Evolutionary conservation across 2,113 vertebrate species (phyloP).

Genomic region (Oreamnos americanus): DNA sequence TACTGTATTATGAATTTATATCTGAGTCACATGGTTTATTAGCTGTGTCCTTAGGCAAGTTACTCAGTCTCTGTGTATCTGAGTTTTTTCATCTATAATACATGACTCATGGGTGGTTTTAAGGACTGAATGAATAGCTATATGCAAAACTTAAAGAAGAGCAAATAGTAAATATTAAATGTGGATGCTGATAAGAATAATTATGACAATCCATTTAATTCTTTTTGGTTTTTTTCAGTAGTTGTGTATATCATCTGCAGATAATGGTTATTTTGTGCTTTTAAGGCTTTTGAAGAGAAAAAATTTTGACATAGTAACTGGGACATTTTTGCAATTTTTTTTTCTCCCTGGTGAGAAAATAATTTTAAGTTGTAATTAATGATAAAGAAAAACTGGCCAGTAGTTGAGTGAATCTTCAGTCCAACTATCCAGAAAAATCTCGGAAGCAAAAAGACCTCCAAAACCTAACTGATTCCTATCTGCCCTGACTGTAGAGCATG

Average conservation of each 20-base stretch:
- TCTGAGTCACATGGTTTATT: neutral
- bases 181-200: neutral
- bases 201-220: neutral
- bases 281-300: neutral
- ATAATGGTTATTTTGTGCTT: neutral
- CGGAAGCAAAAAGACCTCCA: neutral
- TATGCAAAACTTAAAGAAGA: slow-evolving; percentile 3
- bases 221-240: neutral
- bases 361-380: neutral
- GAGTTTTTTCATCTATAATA: neutral
- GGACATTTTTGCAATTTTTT: neutral
- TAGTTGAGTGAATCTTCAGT: neutral
- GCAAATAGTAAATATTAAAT: neutral
- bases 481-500: neutral
- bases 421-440: neutral
- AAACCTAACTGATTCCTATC: neutral
- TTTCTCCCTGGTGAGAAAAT: neutral
- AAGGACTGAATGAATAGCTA: neutral
- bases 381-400: neutral
- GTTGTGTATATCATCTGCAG: neutral
- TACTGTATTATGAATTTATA: neutral
- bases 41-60: neutral
- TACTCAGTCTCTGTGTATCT: neutral
- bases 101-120: neutral
- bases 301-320: neutral